Conservation (phyloP, 2,888 invertebrate species). For the Eupithecia subumbrata region DNA sequence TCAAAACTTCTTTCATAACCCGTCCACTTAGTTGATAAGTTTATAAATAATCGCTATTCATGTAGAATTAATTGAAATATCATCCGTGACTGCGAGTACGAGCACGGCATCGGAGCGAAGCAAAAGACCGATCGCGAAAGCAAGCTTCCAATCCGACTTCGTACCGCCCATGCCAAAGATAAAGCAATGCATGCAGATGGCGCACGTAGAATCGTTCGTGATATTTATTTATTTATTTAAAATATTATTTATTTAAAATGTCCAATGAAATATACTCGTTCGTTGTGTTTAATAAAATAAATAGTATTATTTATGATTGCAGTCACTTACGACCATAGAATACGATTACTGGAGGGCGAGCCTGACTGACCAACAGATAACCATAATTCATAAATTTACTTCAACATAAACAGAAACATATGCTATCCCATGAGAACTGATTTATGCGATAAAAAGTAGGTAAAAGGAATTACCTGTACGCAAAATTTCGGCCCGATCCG, state of each 20-base stretch:
- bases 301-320: neutral
- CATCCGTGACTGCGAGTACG: slow-evolving; percentile 80
- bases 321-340: neutral
- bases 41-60: slow-evolving; percentile 70
- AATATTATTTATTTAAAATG: too few species aligned
- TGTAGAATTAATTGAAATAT: slow-evolving; percentile 67
- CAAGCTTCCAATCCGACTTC: slow-evolving; percentile 70
- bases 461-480: too few species aligned
- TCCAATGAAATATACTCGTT: neutral
- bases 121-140: slow-evolving; percentile 73
- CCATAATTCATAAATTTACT: too few species aligned
- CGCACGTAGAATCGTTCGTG: neutral
- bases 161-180: slow-evolving; percentile 68
- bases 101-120: slow-evolving; percentile 78
- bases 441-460: too few species aligned
- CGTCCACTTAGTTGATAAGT: slow-evolving; percentile 57
- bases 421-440: too few species aligned
- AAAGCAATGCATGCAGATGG: slow-evolving; percentile 38
- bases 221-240: too few species aligned
- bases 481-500: too few species aligned
- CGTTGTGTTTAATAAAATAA: neutral
- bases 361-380: neutral
- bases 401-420: too few species aligned
- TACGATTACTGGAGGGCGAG: too few species aligned
- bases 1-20: slow-evolving; percentile 65